Base-by-base conservation (phyloP, 2,888 invertebrate genomes). In the Drosophila ustulata region DNA sequence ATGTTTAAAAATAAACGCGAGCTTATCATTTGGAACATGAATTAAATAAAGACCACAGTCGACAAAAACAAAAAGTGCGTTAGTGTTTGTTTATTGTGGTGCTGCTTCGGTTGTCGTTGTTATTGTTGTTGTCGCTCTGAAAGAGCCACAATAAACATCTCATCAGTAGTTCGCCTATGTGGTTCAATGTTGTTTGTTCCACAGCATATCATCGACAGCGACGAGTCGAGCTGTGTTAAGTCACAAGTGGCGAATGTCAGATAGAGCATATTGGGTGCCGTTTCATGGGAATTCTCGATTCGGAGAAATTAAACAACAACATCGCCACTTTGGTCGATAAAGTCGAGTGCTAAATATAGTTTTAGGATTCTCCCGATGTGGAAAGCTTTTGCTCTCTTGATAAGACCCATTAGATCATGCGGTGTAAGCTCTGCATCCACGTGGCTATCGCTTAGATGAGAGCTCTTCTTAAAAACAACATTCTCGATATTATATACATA, bases 21-120 rank as follows among this genome's bases (percentile, higher is more conserved):
- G 66, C 67, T 81, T 89, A 86, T 86, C 85, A 89, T 84, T 75
- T 83, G 84, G 84, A 84, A 86, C 89, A 88, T 84, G 79, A 76
- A 71, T 79, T 80, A 66, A 64, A 65, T 82, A 43, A 71, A 75
- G 66, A 64, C 66, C 39, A 61, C 39, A 58, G 66, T 46, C 37
- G 55, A 78, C 63, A 56, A 67, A 66, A 45, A 51, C 26, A 50
- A 63, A 53, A 25, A 55, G 34, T 55, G 53, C 25, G 34, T 61
- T 43, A 47, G 53, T 39, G 53, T 63, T 53, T 63, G 55, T 63
- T 55, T 55, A 32, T 45, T 43, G 13, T 52, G 6, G 2, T 46
- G 37, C 32, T 32, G 37, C n/a, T 11, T 11, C n/a, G 26, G 9
- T 37, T 53, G 28, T 45, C 52, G 30, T 52, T 43, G 18, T 23